Conservation (phyloP, 2,888 invertebrate genomes). For the Axea sp. region DNA sequence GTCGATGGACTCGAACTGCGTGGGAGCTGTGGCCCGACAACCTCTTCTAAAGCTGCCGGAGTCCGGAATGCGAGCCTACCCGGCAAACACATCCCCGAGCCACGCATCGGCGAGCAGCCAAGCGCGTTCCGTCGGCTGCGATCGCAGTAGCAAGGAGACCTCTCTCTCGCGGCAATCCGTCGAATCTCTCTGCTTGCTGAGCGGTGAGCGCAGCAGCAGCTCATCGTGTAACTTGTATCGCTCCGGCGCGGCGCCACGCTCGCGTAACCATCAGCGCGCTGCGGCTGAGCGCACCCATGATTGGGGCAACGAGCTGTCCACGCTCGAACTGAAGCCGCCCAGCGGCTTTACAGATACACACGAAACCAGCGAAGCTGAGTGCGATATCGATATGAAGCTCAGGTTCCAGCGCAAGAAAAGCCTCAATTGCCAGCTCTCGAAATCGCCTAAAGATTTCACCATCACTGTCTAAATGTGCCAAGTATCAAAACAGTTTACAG, state of each 20-base stretch:
- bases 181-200: constrained; percentile 73
- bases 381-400: constrained; percentile 77
- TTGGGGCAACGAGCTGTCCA: constrained; percentile 76
- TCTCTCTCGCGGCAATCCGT: constrained; percentile 69
- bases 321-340: constrained; percentile 80
- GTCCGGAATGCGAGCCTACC: constrained; percentile 72
- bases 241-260: constrained; percentile 57
- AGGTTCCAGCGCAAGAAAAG: constrained; percentile 72
- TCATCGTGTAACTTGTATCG: constrained; percentile 55
- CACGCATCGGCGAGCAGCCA: constrained; percentile 65
- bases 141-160: constrained; percentile 66
- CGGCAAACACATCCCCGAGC: constrained; percentile 74
- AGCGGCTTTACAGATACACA: constrained; percentile 78
- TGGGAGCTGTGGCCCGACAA: constrained; percentile 67
- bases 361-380: constrained; percentile 77
- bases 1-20: constrained; percentile 71
- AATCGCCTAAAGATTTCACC: constrained; percentile 78
- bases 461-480: constrained; percentile 78
- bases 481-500: constrained; percentile 69
- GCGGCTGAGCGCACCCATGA: constrained; percentile 67
- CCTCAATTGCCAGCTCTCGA: constrained; percentile 74
- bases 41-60: constrained; percentile 73
- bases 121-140: constrained; percentile 69
- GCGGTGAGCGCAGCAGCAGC: constrained; percentile 65
- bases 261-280: constrained; percentile 6